Evolutionary conservation across 2,797 vertebrate genomes (phyloP).

Genomic region (Lacerta bilineata): DNA sequence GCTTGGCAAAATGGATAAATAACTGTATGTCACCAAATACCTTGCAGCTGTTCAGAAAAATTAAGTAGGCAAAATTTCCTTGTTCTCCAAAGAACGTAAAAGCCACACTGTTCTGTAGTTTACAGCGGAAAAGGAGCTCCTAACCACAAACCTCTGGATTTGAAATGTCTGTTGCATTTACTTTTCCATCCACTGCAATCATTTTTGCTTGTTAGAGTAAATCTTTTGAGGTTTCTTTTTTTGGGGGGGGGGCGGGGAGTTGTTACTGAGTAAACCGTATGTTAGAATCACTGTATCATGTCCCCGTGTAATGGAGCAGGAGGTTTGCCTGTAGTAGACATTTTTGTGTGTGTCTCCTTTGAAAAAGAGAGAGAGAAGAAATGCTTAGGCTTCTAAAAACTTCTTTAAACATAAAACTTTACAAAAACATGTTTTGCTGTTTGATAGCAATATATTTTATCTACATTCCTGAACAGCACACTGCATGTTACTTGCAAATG

Average conservation of each 20-base stretch:
- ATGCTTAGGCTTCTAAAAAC: neutral
- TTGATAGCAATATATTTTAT: neutral
- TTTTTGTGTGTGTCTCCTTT: neutral
- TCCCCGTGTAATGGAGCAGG: neutral
- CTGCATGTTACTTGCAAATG: neutral
- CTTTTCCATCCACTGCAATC: neutral
- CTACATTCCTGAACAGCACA: neutral
- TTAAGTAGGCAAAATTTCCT: conserved; percentile 18
- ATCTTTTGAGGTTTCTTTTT: neutral
- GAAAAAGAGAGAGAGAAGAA: neutral
- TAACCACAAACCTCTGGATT: conserved; percentile 7
- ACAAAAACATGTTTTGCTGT: neutral
- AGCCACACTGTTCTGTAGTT: neutral
- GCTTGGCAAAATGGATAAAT: neutral
- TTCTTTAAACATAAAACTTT: neutral
- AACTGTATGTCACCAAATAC: conserved; percentile 16
- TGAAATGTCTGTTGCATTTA: conserved; percentile 3
- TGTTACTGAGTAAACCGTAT: neutral
- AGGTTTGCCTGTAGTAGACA: neutral
- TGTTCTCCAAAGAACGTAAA: conserved; percentile 7
- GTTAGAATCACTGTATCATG: neutral
- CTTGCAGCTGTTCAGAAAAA: conserved; percentile 25
- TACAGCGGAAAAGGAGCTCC: neutral
- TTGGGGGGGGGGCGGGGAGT: too few relatives aligned
- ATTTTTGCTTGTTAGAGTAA: conserved; percentile 9